Evolutionary conservation across 2,888 invertebrate species (phyloP).

Genomic region (Sarcophaga rosellei): DNA sequence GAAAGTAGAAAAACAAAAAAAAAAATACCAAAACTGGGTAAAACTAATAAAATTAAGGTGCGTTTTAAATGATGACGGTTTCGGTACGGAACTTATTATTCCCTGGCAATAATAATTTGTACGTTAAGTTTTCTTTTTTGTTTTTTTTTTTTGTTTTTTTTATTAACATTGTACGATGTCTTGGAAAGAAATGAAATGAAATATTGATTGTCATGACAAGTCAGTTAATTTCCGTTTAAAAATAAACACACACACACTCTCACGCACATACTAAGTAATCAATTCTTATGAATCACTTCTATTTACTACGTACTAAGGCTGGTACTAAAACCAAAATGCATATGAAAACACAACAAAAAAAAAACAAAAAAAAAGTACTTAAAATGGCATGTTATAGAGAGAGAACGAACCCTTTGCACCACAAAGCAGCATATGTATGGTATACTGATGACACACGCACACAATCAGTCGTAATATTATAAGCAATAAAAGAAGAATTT

Average conservation of each 20-base stretch:
- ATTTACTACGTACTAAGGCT: not conserved
- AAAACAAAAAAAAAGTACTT: not conserved
- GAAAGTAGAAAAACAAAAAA: not conserved
- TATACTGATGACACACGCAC: not conserved
- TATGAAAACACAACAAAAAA: slow-evolving; percentile 20
- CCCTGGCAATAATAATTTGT: not conserved
- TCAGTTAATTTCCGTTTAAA: slow-evolving; percentile 64
- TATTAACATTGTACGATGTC: not conserved
- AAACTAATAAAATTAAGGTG: slow-evolving; percentile 14
- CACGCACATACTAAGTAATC: slow-evolving; percentile 23
- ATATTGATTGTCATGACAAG: slow-evolving; percentile 62
- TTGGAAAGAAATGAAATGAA: not conserved
- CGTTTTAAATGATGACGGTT: not conserved
- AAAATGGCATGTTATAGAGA: not conserved
- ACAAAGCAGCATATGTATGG: not conserved
- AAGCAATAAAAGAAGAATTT: not conserved
- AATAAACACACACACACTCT: not conserved
- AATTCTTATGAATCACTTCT: slow-evolving; percentile 55
- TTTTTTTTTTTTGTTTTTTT: not conserved
- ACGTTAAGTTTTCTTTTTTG: not conserved
- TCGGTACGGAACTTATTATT: not conserved
- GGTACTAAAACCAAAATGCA: slow-evolving; percentile 17
- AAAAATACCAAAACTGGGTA: not conserved
- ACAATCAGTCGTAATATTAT: not conserved
- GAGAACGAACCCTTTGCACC: not conserved